Conservation (phyloP, 2,888 invertebrate species). For the Teinopalpus imperialis region DNA sequence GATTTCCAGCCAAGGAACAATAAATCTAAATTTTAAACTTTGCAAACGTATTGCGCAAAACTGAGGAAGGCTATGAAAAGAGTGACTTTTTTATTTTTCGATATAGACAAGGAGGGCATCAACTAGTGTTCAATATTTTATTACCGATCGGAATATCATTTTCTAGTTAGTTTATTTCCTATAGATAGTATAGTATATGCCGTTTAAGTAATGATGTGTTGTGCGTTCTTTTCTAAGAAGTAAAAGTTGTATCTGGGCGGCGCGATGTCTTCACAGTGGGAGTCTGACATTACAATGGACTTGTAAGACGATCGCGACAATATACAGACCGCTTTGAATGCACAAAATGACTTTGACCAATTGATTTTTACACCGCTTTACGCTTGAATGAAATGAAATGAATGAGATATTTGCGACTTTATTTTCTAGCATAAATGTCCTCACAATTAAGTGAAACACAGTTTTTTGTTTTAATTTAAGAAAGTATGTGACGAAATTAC, state of each 20-base stretch:
- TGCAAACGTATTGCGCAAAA: no score
- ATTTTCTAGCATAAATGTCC: slow-evolving; percentile 40
- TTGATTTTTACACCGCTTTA: slow-evolving; percentile 72
- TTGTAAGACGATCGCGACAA: slow-evolving; percentile 51
- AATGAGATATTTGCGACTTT: slow-evolving; percentile 32
- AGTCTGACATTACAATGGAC: slow-evolving; percentile 57
- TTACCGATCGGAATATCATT: no score
- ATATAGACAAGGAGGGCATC: no score
- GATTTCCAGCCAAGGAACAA: no score
- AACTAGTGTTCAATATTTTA: no score
- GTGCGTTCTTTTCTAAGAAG: slow-evolving; percentile 41
- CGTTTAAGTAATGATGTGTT: slow-evolving; percentile 18
- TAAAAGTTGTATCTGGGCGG: slow-evolving; percentile 43
- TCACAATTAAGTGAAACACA: slow-evolving; percentile 40
- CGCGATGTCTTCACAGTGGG: slow-evolving; percentile 65
- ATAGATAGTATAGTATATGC: no score
- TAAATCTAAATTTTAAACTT: no score
- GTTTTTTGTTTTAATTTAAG: no score
- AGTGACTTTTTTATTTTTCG: no score
- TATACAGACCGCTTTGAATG: slow-evolving; percentile 51
- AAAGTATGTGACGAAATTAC: no score
- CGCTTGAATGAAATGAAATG: slow-evolving; percentile 30
- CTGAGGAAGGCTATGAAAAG: no score
- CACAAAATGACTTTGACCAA: slow-evolving; percentile 71
- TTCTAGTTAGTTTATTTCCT: no score